Conservation (phyloP, 2,888 invertebrate genomes). For the Theodoxus fluviatilis region DNA sequence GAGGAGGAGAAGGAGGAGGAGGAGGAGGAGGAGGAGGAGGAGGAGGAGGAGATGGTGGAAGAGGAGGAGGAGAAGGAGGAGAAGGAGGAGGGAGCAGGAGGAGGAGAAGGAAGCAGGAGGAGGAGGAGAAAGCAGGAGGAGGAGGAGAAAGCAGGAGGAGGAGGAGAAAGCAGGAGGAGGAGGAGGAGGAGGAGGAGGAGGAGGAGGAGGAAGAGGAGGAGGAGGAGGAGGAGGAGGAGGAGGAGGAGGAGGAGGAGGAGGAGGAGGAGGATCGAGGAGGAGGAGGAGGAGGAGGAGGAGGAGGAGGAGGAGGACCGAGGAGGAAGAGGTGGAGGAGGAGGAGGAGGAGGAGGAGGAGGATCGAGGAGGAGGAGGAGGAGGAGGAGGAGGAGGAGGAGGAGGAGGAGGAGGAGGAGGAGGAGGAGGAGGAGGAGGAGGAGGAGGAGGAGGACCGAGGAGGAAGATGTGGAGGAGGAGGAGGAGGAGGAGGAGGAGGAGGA, state of each 20-base stretch:
- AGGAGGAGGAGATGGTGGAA: conserved; percentile 16
- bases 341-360: background rate
- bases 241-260: conserved; percentile 12
- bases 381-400: conserved; percentile 5
- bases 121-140: background rate
- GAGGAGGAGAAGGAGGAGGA: conserved; percentile 19
- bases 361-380: background rate
- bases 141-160: background rate
- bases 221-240: conserved; percentile 10
- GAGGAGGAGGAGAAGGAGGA: background rate
- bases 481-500: background rate
- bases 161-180: background rate
- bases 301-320: background rate
- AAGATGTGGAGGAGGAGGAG: background rate
- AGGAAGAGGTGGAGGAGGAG: background rate
- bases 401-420: background rate
- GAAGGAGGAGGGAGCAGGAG: no score
- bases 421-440: background rate
- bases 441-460: background rate
- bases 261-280: conserved; percentile 20
- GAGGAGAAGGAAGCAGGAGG: no score
- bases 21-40: conserved; percentile 11
- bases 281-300: conserved; percentile 20
- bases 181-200: background rate
- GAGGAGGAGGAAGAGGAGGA: background rate